Conservation (phyloP, 2,888 invertebrate species). For the Sceliomorpha sp. region DNA sequence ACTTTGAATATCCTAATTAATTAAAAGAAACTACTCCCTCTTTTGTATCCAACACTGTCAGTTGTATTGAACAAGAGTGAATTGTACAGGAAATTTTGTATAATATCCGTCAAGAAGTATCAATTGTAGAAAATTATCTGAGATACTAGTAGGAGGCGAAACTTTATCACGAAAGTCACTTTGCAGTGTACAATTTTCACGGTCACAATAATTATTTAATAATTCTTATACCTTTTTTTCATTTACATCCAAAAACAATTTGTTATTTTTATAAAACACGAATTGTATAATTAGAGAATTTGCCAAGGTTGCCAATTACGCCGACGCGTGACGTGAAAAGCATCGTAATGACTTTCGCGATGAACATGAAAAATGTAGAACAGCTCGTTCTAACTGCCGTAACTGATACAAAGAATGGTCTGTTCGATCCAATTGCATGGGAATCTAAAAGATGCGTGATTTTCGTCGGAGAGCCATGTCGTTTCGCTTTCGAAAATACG, state of each 20-base stretch:
- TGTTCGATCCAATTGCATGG: slow-evolving; percentile 56
- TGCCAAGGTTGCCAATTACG: no score
- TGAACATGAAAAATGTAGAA: neutral
- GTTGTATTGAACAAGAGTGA: neutral
- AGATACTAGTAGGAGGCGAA: slow-evolving; percentile 1
- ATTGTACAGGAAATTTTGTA: slow-evolving; percentile 15
- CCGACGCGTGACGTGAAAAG: no score
- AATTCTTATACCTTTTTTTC: neutral
- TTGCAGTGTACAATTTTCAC: neutral
- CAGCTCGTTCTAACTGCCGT: neutral
- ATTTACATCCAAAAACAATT: no score
- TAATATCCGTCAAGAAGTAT: neutral
- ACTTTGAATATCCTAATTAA: no score
- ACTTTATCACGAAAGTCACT: slow-evolving; percentile 1
- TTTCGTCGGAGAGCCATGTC: slow-evolving; percentile 21
- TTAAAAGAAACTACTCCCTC: neutral
- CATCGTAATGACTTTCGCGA: neutral
- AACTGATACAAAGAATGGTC: neutral
- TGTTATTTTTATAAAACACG: no score
- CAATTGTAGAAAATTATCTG: slow-evolving; percentile 3
- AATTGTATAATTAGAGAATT: no score
- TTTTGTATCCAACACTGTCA: neutral
- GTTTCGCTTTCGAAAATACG: neutral
- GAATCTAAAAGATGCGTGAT: slow-evolving; percentile 66
- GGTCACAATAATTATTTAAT: neutral